These are phyloP conservation scores for Corvus cornix DNA, from an alignment of 2,113 vertebrate genomes.

Conservation along the genomic window DNA sequence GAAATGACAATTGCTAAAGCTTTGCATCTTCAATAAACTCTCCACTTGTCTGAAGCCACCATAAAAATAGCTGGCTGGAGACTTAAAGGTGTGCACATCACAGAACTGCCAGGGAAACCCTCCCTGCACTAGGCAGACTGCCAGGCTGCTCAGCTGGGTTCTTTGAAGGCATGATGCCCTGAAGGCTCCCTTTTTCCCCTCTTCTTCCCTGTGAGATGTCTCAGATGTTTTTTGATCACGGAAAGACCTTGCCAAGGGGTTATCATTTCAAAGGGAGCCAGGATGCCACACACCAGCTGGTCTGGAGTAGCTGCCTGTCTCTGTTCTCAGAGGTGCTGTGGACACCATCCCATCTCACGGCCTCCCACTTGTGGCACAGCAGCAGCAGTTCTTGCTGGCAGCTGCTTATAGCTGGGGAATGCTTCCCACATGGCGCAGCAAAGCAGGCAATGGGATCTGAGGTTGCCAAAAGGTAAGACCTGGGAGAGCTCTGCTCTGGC, in stretches of 20 bases:
- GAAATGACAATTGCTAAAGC: not conserved
- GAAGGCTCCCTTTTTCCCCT: not conserved
- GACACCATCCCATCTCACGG: not conserved
- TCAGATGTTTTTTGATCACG: not conserved
- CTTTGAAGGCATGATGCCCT: not conserved
- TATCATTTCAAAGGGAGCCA: not conserved
- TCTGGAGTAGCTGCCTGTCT: not conserved
- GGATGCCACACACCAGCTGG: not conserved
- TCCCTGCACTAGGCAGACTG: not conserved
- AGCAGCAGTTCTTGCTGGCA: not conserved
- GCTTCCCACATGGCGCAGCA: accelerated
- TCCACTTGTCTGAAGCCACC: not conserved
- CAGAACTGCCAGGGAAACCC: not conserved
- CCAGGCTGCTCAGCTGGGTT: not conserved
- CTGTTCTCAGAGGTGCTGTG: not conserved
- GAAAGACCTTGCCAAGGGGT: not conserved
- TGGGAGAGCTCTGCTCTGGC: not conserved
- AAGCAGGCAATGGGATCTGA: not conserved
- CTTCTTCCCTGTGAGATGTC: not conserved
- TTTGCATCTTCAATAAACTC: not conserved
- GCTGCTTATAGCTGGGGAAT: not conserved
- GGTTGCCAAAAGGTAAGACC: not conserved
- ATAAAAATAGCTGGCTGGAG: not conserved
- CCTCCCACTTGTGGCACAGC: not conserved
- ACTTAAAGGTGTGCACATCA: not conserved